Base-by-base conservation (phyloP, 2,888 invertebrate species). In the Hylaea fasciaria region DNA sequence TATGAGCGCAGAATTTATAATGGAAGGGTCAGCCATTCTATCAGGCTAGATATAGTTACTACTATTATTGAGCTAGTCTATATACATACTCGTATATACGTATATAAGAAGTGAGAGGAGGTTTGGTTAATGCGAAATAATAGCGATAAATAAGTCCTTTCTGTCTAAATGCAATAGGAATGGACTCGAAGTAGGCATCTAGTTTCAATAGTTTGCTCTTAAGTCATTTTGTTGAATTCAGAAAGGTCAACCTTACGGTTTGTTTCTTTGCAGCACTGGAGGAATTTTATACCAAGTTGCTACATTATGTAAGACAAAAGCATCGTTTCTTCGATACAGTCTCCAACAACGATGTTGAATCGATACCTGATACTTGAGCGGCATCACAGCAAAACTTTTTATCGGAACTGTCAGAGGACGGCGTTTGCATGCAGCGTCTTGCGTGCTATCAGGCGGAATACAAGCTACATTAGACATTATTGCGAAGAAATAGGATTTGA, bases 391-490 rank as follows among this genome's bases (percentile, higher is more conserved):
- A 65, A 61, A 69, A 69, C 66, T 65, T 67, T 56, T 67, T 64
- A 69, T 70, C 69, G 66, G 57, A 52, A 55, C 40, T 12, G 29
- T 29, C 47, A 54, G 50, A 71, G 70, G 69, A 62, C 70, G 57
- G 60, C 66, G 51, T 64, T 55, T 63, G 66, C 69, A 62, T 73
- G 70, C 76, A 72, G 65, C 64, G 56, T 49, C 68, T 76, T 52
- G 77, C 78, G 76, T 78, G 78, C 66, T 62, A 52, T 73, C 68
- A 70, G 64, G 46, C 54, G 44, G 13, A 9, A 41, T 54, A 37
- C 60, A 49, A 12, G 43, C 53, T 35, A 61, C 29, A 44, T 57
- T 65, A 48, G 44, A 47, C 67, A 66, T 55, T 68, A 67, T 59
- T 53, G 48, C 61, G 14, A 41, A 47, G 49, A 8, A n/a, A 49